Conservation (phyloP, 2,888 invertebrate genomes). For the Myopa tessellatipennis region DNA sequence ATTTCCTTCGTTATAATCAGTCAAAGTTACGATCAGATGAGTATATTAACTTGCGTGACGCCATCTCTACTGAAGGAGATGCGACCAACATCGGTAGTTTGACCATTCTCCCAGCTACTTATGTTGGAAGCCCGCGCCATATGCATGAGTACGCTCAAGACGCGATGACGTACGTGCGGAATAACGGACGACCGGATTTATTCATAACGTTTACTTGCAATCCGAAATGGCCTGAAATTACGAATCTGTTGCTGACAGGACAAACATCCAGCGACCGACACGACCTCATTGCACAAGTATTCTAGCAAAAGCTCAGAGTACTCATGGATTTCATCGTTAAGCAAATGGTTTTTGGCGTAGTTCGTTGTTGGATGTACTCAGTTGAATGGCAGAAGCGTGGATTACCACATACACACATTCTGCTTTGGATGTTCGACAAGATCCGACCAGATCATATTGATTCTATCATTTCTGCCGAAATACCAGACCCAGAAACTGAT, state of each 20-base stretch:
- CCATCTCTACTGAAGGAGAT: constrained; percentile 9
- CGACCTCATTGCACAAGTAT: constrained; percentile 37
- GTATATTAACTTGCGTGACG: constrained; percentile 16
- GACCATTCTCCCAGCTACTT: constrained; percentile 31
- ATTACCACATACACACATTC: neutral
- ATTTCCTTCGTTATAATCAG: constrained; percentile 17
- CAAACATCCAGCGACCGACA: constrained; percentile 33
- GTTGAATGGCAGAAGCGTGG: no score
- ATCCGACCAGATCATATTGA: neutral
- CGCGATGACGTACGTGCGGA: constrained; percentile 34
- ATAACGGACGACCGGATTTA: constrained; percentile 34
- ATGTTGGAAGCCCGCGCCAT: constrained; percentile 34
- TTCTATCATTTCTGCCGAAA: constrained; percentile 7
- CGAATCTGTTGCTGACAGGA: constrained; percentile 36
- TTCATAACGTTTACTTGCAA: constrained; percentile 39
- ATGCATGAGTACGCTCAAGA: constrained; percentile 40
- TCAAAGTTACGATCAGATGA: constrained; percentile 25
- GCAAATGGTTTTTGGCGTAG: constrained; percentile 31
- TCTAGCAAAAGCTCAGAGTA: constrained; percentile 27
- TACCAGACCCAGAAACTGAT: constrained; percentile 3
- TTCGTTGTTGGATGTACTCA: neutral
- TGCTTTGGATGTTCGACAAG: neutral
- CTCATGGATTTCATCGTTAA: constrained; percentile 42
- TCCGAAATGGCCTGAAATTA: constrained; percentile 41
- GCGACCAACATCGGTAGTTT: neutral